Evolutionary conservation across 2,113 vertebrate genomes (phyloP), one percentile per base, ranked within the genome.

Genomic region (Phalacrocorax brasilianus): DNA sequence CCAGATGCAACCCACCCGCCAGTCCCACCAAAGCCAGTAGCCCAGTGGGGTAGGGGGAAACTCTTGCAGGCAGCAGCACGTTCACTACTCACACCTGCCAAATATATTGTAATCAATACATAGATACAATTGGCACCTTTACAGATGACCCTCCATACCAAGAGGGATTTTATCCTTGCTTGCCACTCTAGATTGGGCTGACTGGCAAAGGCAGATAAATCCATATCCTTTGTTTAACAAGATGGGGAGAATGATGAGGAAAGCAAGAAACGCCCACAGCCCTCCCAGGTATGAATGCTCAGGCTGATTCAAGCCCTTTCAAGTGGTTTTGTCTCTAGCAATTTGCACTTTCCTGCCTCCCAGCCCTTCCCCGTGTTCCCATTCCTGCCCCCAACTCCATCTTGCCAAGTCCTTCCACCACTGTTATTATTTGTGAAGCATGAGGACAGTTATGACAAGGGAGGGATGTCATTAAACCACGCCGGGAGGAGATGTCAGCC

Each of bases 391-490:
- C 79, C 66, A 78, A 70, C 83, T 58, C 85, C 5, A 8, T 88
- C 92, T 96, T 95, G 94, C 96, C 87, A 83, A 91, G 74, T 85
- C 77, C 67, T 93, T 95, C 91, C 67, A 38, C 73, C 0, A 2
- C 84, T 93, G 95, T 91, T 96, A 81, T 97, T 97, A 96, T 97
- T 96, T 94, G 91, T 96, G 96, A 97, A 97, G 97, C 89, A 8
- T 96, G 95, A 97, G 96, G 84, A 97, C 95, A 92, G 76, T 86
- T 95, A 93, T 96, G 97, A 97, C 96, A 97, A 96, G 97, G 83
- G 91, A 97, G 92, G 89, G 96, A 96, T 97, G 97, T 97, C 96
- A 97, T 98, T 97, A 98, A 97, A 96, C 96, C 93, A 96, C 23
- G 77, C 97, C 80, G 74, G 97, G 97, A 97, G 97, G 97, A 97